These are phyloP conservation scores for Pomacea canaliculata DNA, from an alignment of 2,888 invertebrate species.

Conservation along the genomic window DNA sequence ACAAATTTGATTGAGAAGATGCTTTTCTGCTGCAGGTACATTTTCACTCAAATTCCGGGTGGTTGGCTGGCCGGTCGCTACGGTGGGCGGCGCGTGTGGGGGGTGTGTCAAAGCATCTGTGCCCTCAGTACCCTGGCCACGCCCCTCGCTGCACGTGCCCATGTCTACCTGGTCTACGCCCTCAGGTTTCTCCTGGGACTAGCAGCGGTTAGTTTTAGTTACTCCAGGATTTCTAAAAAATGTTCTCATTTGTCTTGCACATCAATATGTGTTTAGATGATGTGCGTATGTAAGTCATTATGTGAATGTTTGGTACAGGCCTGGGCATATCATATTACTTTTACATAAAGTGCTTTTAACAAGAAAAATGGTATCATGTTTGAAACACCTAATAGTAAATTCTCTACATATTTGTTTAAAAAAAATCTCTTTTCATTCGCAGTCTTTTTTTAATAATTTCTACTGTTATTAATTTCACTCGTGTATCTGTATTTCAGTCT, in stretches of 20 bases:
- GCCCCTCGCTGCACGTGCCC: conserved; percentile 26
- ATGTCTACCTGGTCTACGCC: conserved; percentile 27
- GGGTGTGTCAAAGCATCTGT: conserved; percentile 17
- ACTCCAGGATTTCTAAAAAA: too few species aligned
- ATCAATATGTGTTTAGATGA: too few species aligned
- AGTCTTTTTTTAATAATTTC: background rate
- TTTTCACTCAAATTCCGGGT: conserved; percentile 53
- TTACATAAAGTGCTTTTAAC: background rate
- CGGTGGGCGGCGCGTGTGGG: conserved; percentile 34
- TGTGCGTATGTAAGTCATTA: too few species aligned
- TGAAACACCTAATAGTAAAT: background rate
- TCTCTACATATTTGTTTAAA: background rate
- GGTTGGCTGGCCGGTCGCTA: conserved; percentile 36
- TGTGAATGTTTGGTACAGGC: too few species aligned
- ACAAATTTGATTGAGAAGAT: too few species aligned
- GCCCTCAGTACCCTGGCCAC: conserved; percentile 29
- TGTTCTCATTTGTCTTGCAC: too few species aligned
- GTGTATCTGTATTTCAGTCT: too few species aligned
- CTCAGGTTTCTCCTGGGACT: conserved; percentile 33
- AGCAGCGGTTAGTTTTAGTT: conserved; percentile 20
- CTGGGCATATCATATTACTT: too few species aligned
- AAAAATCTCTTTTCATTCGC: background rate
- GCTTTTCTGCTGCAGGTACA: conserved; percentile 38
- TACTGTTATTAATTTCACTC: too few species aligned
- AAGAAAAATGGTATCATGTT: background rate